Conservation (phyloP, 2,888 invertebrate species). For the Alentia gelatinosa region DNA sequence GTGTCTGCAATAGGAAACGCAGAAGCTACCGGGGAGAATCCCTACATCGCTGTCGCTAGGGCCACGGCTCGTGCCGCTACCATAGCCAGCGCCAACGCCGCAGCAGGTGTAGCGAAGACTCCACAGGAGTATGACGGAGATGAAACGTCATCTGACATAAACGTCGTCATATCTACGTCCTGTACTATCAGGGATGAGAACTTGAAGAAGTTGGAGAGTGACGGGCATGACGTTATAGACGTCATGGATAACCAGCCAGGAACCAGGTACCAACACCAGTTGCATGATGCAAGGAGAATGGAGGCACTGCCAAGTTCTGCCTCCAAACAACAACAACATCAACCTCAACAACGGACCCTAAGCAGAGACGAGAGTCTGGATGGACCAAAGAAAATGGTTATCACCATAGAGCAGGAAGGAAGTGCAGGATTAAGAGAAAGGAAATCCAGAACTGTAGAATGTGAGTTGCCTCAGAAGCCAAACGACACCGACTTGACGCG, state of each 20-base stretch:
- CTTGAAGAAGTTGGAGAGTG: neutral
- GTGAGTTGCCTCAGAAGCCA: neutral
- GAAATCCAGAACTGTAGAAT: slow-evolving; percentile 14
- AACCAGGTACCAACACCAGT: slow-evolving; percentile 18
- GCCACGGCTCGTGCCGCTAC: slow-evolving; percentile 63
- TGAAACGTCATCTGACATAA: slow-evolving; percentile 27
- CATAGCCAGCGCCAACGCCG: slow-evolving; percentile 59
- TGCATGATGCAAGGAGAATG: neutral
- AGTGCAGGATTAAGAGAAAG: neutral
- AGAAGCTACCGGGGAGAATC: slow-evolving; percentile 59
- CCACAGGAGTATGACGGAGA: neutral
- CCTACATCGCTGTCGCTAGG: slow-evolving; percentile 62
- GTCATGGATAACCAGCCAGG: slow-evolving; percentile 12
- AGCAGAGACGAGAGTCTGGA: slow-evolving; percentile 37
- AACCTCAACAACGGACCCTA: neutral
- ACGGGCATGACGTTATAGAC: slow-evolving; percentile 9
- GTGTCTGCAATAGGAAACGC: slow-evolving; percentile 60
- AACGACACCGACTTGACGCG: neutral
- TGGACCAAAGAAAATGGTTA: slow-evolving; percentile 41
- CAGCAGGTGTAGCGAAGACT: slow-evolving; percentile 10
- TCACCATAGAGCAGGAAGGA: slow-evolving; percentile 41
- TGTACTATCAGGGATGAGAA: slow-evolving; percentile 46
- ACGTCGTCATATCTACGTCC: slow-evolving; percentile 57
- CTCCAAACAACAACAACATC: neutral
- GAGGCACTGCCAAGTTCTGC: neutral